Evolutionary conservation across 30 jellyfish, hydroid and myxozoan genomes (phyloP).

Genomic region (Euphysa ruthae): DNA sequence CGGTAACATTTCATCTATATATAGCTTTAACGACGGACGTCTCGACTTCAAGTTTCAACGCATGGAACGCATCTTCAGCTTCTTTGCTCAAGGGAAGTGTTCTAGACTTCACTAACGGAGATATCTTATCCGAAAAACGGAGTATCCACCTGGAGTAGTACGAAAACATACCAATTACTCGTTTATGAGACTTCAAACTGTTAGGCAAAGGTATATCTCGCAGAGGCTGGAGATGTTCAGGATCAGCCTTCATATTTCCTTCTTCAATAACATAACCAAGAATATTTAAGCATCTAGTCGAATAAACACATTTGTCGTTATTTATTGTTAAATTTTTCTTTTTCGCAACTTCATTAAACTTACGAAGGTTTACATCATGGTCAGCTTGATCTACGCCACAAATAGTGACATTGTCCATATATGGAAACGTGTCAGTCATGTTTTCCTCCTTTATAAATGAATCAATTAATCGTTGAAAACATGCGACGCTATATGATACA

Average conservation of each 20-base stretch:
- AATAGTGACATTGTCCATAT: constrained; percentile 23
- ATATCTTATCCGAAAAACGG: constrained; percentile 40
- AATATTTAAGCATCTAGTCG: constrained; percentile 26
- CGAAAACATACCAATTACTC: constrained; percentile 53
- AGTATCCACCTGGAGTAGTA: constrained; percentile 49
- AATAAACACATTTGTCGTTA: constrained; percentile 37
- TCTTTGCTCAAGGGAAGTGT: too few relatives aligned
- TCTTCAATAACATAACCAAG: constrained; percentile 43
- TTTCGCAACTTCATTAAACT: constrained; percentile 39
- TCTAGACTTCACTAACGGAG: too few relatives aligned
- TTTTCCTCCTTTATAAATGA: constrained; percentile 17
- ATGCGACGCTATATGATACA: constrained; percentile 56
- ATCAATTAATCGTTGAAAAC: constrained; percentile 45
- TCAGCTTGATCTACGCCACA: constrained; percentile 46
- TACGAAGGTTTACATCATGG: constrained; percentile 45
- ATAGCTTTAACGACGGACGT: background rate
- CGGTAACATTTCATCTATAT: constrained; percentile 43
- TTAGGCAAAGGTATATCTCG: constrained; percentile 47
- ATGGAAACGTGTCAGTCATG: constrained; percentile 31
- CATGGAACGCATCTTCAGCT: too few relatives aligned
- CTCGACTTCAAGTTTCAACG: too few relatives aligned
- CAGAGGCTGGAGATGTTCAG: constrained; percentile 56
- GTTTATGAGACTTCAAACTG: constrained; percentile 12
- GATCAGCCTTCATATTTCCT: constrained; percentile 56
- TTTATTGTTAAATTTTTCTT: constrained; percentile 31